Evolutionary conservation across 92 coral and sea anemone genomes (phyloP).

Genomic region (Galaxea fascicularis): DNA sequence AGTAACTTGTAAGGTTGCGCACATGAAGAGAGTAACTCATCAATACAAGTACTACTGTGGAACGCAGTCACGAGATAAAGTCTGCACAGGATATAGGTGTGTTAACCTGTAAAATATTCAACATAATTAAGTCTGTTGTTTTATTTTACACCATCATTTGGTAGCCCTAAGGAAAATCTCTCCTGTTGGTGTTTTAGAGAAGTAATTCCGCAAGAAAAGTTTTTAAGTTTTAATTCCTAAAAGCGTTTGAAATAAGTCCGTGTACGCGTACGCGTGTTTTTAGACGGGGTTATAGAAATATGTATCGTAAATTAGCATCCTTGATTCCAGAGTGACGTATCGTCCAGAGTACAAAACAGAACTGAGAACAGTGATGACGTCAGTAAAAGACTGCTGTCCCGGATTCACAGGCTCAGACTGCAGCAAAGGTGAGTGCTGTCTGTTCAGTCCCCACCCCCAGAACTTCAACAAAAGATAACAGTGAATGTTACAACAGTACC

Average conservation of each 20-base stretch:
- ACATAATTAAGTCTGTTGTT: neutral
- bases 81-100: slow-evolving; percentile 82
- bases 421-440: slow-evolving; percentile 31
- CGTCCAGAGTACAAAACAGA: slow-evolving; percentile 78
- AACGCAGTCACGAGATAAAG: slow-evolving; percentile 36
- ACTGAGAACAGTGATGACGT: slow-evolving; percentile 67
- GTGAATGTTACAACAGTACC: too few relatives aligned
- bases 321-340: slow-evolving; percentile 59
- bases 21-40: slow-evolving; percentile 67
- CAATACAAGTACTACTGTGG: slow-evolving; percentile 76
- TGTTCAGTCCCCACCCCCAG: neutral
- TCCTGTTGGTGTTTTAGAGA: too few relatives aligned
- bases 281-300: neutral
- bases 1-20: slow-evolving; percentile 81
- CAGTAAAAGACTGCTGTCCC: slow-evolving; percentile 87
- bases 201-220: too few relatives aligned
- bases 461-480: neutral
- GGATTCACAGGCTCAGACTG: slow-evolving; percentile 83
- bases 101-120: neutral
- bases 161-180: too few relatives aligned
- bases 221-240: too few relatives aligned
- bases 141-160: too few relatives aligned
- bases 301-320: neutral
- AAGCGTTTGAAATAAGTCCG: too few relatives aligned
- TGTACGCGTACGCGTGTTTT: too few relatives aligned